phyloP scores from a whole-genome alignment of 2,888 invertebrate genomes.

The Creontiades dilutus region DNA sequence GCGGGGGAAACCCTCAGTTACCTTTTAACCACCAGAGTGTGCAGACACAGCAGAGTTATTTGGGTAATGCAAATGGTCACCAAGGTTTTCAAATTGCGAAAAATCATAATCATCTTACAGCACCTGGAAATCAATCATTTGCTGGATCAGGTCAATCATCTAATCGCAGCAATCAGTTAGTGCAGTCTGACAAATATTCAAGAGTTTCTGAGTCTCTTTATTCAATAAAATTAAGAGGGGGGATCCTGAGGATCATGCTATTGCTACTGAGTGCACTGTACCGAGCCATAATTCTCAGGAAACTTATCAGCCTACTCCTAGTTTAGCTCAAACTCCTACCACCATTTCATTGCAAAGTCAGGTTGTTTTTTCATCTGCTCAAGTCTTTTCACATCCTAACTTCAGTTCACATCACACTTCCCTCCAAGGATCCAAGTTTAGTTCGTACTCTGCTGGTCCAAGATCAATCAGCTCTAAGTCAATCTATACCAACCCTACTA shows the following conservation, averaged over 20 bases:
- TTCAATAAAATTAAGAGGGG: not conserved
- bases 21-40: slow-evolving; percentile 51
- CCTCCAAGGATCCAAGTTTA: not conserved
- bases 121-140: slow-evolving; percentile 8
- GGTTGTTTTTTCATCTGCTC: not conserved
- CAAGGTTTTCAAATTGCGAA: not conserved
- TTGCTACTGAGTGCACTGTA: not conserved
- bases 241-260: not conserved
- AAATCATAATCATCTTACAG: not conserved
- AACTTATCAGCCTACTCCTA: slow-evolving; percentile 1
- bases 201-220: slow-evolving; percentile 7
- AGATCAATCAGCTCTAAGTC: not conserved
- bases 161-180: not conserved
- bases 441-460: not conserved
- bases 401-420: not conserved
- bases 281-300: not conserved
- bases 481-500: slow-evolving; percentile 52
- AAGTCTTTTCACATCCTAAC: slow-evolving; percentile 46
- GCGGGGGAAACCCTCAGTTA: slow-evolving; percentile 25
- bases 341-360: not conserved
- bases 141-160: not conserved
- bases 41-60: slow-evolving; percentile 65
- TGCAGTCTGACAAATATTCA: slow-evolving; percentile 23
- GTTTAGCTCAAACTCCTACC: not conserved
- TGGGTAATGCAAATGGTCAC: not conserved